Conservation (phyloP, 2,113 vertebrate species). For the Poecilia latipinna region DNA sequence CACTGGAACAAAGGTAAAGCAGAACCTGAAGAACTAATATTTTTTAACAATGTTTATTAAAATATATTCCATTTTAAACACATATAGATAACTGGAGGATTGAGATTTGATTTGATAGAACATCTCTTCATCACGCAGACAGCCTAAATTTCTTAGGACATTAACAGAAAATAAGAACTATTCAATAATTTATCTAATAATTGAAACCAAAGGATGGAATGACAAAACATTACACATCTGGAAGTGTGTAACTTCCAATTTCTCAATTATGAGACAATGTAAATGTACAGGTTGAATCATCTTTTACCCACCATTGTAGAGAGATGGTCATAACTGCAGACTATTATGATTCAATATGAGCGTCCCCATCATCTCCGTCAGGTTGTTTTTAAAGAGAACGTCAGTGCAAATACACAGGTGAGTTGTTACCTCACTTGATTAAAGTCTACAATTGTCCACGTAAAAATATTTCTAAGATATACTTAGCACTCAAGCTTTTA, state of each 20-base stretch:
- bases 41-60: conserved; percentile 14
- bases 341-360: not conserved
- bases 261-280: not conserved
- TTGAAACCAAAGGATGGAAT: conserved; percentile 22
- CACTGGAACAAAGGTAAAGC: not conserved
- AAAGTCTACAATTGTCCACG: not conserved
- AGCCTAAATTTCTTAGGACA: conserved; percentile 1
- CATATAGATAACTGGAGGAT: not conserved
- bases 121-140: conserved; percentile 10
- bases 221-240: not conserved
- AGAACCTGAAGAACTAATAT: not conserved
- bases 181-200: not conserved
- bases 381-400: not conserved
- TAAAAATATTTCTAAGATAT: conserved; percentile 2
- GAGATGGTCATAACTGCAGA: conserved; percentile 5
- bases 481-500: not conserved
- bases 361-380: not conserved
- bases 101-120: not conserved
- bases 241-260: not conserved
- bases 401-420: conserved; percentile 29
- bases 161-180: not conserved
- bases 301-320: not conserved
- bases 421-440: not conserved
- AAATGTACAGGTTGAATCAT: conserved; percentile 5
- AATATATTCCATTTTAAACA: conserved; percentile 24